These are phyloP conservation scores for Scarus forsteni DNA, from an alignment of 2,797 vertebrate species.

Conservation along the genomic window DNA sequence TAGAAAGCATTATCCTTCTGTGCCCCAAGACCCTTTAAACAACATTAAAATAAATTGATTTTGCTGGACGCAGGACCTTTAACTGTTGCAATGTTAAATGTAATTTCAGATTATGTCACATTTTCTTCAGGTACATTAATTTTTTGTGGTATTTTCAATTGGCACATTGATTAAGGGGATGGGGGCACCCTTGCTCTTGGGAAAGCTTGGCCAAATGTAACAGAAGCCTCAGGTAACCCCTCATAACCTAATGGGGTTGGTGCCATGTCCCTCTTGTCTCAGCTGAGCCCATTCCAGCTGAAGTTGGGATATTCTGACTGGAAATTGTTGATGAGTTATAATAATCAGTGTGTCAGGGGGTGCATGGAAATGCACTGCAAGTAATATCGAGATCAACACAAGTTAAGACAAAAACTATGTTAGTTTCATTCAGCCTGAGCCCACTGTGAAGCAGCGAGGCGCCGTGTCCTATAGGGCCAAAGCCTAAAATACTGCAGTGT, in stretches of 20 bases:
- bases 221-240: conserved; percentile 36
- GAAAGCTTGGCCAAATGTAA: conserved; percentile 18
- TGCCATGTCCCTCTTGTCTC: not conserved
- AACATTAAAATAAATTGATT: too few species aligned
- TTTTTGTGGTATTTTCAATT: too few species aligned
- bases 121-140: too few species aligned
- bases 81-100: too few species aligned
- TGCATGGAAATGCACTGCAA: not conserved
- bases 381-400: conserved; percentile 4
- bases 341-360: not conserved
- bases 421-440: conserved; percentile 2
- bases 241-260: not conserved
- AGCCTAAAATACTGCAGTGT: conserved; percentile 90
- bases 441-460: conserved; percentile 50
- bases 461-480: conserved; percentile 67
- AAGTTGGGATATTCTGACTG: conserved; percentile 14
- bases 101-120: too few species aligned
- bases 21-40: too few species aligned
- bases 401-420: conserved; percentile 19
- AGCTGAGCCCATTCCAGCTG: conserved; percentile 8
- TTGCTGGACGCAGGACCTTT: too few species aligned
- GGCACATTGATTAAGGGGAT: too few species aligned
- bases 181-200: too few species aligned
- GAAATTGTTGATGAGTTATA: not conserved
- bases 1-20: too few species aligned